Percentiles rank a stretch among this genome's conserved stretches.
Evolutionary conservation across 1,140 invertebrate species (phyloP).

Genomic region (Monomorium pharaonis): DNA sequence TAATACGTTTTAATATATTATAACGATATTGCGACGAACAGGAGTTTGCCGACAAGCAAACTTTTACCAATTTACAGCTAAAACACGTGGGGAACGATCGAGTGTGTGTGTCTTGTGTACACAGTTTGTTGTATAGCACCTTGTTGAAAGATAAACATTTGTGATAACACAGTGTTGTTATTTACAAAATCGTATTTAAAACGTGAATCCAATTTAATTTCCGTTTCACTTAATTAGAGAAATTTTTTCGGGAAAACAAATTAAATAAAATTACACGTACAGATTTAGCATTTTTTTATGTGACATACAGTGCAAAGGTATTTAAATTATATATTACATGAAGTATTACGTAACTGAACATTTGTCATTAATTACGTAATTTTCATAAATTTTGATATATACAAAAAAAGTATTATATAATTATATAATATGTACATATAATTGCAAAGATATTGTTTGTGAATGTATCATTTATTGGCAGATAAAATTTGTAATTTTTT

Average conservation of each 20-base stretch:
- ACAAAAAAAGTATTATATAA: neutral
- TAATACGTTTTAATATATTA: conserved; percentile 62
- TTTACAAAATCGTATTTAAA: conserved; percentile 58
- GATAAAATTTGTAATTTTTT: neutral
- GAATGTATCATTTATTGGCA: neutral
- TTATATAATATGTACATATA: neutral
- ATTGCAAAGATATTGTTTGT: neutral
- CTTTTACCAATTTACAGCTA: conserved; percentile 57
- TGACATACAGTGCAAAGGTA: neutral
- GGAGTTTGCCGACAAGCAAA: conserved; percentile 48
- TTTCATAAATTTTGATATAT: neutral
- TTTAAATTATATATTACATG: neutral
- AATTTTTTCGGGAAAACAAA: conserved; percentile 3
- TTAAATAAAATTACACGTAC: neutral
- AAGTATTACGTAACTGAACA: neutral
- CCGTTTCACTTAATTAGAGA: conserved; percentile 13
- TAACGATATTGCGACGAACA: conserved; percentile 50
- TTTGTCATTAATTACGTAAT: neutral
- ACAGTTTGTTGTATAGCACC: conserved; percentile 81
- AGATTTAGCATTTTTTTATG: neutral
- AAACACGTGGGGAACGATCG: conserved; percentile 60
- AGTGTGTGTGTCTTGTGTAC: conserved; percentile 77
- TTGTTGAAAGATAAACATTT: conserved; percentile 80
- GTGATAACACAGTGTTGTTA: conserved; percentile 74
- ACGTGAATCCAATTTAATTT: conserved; percentile 47